phyloP scores from a whole-genome alignment of 1,140 invertebrate genomes.

The Neodiprion virginianus region DNA sequence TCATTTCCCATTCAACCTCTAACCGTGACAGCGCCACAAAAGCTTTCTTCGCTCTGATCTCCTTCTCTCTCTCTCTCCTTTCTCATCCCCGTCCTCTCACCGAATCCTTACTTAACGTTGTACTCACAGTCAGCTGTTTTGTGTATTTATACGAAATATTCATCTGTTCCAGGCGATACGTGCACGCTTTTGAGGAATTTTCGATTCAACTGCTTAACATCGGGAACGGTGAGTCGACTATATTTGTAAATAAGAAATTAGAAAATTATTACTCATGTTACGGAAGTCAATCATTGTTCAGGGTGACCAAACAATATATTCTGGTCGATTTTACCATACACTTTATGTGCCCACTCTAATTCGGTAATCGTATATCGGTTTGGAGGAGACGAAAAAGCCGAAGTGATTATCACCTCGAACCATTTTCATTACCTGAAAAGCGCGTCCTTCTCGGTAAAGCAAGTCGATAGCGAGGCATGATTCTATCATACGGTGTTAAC shows the following conservation, averaged over 20 bases:
- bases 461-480: background rate
- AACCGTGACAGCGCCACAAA: constrained; percentile 1
- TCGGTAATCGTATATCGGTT: background rate
- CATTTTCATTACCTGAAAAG: constrained; percentile 2
- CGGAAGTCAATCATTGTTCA: too few relatives aligned
- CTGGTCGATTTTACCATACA: too few relatives aligned
- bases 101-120: background rate
- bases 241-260: too few relatives aligned
- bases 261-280: too few relatives aligned
- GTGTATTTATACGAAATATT: background rate
- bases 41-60: background rate
- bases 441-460: background rate
- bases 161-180: too few relatives aligned
- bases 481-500: background rate
- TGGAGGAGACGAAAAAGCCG: background rate
- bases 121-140: background rate
- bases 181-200: too few relatives aligned
- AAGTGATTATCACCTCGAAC: background rate
- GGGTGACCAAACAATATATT: too few relatives aligned
- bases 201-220: too few relatives aligned
- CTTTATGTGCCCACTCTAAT: background rate
- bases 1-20: constrained; percentile 12
- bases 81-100: background rate
- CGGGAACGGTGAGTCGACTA: too few relatives aligned
- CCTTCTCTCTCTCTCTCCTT: too few relatives aligned